Base-by-base conservation (phyloP, 23 tunicate genomes). In the Styela clava region DNA sequence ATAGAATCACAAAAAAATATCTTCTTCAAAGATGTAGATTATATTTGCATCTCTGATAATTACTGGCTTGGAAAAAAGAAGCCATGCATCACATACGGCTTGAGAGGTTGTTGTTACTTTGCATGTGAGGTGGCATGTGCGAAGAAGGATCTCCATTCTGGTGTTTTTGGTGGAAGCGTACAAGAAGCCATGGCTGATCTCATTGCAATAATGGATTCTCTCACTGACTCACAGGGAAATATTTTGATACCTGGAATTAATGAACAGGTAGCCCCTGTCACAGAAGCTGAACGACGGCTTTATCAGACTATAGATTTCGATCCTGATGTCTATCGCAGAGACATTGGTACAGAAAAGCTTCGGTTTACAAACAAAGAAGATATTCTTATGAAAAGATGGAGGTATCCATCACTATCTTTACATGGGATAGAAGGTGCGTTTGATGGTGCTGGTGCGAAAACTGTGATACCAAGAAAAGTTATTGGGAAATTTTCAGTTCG, bases 21-120 rank as follows among this genome's bases (percentile, higher is more conserved):
- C 16, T 96, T 90, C 63, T 87, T 92, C 68, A 52, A 63, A n/a
- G 90, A 84, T 33, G 97, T 91, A 2, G 99, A 96, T 68, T 90
- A 79, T 64, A 96, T 96, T 31, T 96, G 99, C 73, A 96, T 96
- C 24, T 96, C 99, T 24, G 99, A 96, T 85, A 96, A 96, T 78
- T 96, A 96, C 74, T 96, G 99, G 99, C 85, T 96, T 31, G 99
- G 99, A 2, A 96, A 96, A 83, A 88, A 90, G 85, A 96, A 96
- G 62, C 99, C 99, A 22, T 96, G 99, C 86, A 92, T 96, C 67
- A 96, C 99, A 1, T 96, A 96, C 71, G 99, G 99, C n/a, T 69
- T 96, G 73, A 84, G 99, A 0, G 99, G 99, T 24, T 81, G 91
- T 67, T 90, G 94, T 52, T 96, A 96, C 77, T 96, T 96, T 74